A percentile compares a stretch with the other conserved stretches of the same genome.
Conservation (phyloP, 2,113 vertebrate genomes). For the Centropristis striata region DNA sequence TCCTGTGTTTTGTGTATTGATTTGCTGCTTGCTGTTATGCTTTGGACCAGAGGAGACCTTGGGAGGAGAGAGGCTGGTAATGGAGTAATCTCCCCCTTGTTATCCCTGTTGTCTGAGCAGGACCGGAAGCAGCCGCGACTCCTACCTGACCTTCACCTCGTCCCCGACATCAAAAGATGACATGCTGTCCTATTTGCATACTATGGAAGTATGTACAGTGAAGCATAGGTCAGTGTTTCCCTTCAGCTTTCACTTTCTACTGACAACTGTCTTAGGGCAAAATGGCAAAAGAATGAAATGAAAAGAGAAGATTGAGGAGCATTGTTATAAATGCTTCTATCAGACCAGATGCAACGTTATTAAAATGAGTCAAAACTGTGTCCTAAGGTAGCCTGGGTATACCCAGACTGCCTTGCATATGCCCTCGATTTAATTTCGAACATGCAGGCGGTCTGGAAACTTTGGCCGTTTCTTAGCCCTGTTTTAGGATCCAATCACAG, state of each 20-base stretch:
- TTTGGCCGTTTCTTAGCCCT: no score
- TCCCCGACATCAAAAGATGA: constrained; percentile 41
- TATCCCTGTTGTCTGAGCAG: constrained; percentile 31
- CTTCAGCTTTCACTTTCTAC: neutral
- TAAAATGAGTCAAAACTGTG: no score
- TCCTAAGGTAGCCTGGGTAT: no score
- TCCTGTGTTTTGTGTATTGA: constrained; percentile 78
- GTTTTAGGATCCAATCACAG: no score
- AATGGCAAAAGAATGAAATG: constrained; percentile 2
- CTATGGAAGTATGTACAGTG: neutral
- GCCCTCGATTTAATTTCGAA: no score
- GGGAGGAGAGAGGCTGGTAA: constrained; percentile 53
- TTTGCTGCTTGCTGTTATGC: constrained; percentile 71
- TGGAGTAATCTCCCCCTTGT: constrained; percentile 68
- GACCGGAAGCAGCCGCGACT: constrained; percentile 18
- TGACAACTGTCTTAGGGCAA: neutral
- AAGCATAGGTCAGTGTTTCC: neutral
- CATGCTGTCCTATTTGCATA: neutral
- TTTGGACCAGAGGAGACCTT: constrained; percentile 60
- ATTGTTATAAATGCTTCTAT: neutral
- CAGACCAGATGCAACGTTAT: no score
- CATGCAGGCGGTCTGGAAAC: no score
- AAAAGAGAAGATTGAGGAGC: constrained; percentile 1
- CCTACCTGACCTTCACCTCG: constrained; percentile 41
- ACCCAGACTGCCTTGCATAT: no score